A percentile compares a stretch with the other conserved stretches of the same genome.
phyloP scores from a whole-genome alignment of 2,888 invertebrate species.

The Notodonta dromedarius region DNA sequence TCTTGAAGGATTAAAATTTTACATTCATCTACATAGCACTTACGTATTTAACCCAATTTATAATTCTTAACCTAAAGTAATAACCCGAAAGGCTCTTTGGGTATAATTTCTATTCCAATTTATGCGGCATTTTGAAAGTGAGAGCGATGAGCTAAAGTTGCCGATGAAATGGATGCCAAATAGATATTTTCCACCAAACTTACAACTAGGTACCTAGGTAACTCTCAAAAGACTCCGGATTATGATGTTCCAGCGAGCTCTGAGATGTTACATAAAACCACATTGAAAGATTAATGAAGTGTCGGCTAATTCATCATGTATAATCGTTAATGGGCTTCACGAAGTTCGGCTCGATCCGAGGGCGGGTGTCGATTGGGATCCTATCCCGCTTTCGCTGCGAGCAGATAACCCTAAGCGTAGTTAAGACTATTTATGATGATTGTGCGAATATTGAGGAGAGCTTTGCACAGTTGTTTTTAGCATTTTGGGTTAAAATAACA shows the following conservation, averaged over 20 bases:
- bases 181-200: background rate
- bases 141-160: background rate
- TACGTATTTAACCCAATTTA: background rate
- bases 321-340: conserved; percentile 33
- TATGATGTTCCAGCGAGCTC: background rate
- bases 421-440: background rate
- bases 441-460: background rate
- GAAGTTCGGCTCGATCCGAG: conserved; percentile 33
- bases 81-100: background rate
- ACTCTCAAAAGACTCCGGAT: background rate
- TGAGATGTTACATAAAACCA: conserved; percentile 15
- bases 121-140: background rate
- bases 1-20: background rate
- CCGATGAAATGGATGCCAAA: no score
- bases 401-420: background rate
- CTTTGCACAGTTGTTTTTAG: no score
- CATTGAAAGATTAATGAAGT: conserved; percentile 42
- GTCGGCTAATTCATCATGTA: conserved; percentile 46
- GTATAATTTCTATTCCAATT: background rate
- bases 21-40: background rate
- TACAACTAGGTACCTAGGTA: background rate
- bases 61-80: background rate
- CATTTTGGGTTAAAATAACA: no score
- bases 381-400: conserved; percentile 11
- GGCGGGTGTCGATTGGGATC: conserved; percentile 18